A percentile compares a stretch with the other conserved stretches of the same genome.
Evolutionary conservation across 1,140 invertebrate species (phyloP).

Genomic region (Globodera ellingtonae): DNA sequence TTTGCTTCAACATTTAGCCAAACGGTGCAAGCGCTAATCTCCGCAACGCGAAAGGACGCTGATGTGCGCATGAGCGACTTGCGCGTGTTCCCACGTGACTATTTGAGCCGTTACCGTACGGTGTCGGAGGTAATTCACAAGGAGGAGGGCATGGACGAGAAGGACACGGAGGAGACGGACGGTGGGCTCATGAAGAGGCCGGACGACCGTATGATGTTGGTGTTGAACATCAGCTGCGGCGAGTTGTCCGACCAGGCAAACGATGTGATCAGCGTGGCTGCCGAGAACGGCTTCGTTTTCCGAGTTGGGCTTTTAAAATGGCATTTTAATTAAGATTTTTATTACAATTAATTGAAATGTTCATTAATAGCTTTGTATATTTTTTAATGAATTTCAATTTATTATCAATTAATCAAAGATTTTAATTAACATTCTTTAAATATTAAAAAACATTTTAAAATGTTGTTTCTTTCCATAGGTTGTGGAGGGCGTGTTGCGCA

Average conservation of each 20-base stretch:
- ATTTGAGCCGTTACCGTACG: conserved; percentile 31
- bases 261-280: conserved; percentile 25
- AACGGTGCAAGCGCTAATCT: conserved; percentile 1
- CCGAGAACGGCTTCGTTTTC: conserved; percentile 15
- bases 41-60: conserved; percentile 8
- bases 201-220: conserved; percentile 4
- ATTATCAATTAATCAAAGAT: neutral
- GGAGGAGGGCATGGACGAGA: neutral
- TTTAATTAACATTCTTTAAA: too few species aligned
- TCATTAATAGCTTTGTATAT: neutral
- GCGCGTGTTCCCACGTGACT: conserved; percentile 28
- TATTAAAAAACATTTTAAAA: too few species aligned
- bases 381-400: too few species aligned
- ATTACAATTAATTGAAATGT: neutral
- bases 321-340: too few species aligned
- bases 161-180: neutral
- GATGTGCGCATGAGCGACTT: conserved; percentile 23
- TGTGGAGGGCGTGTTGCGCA: conserved; percentile 20
- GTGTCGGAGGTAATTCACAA: conserved; percentile 22
- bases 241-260: conserved; percentile 28
- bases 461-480: neutral
- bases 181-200: neutral
- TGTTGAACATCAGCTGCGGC: conserved; percentile 37
- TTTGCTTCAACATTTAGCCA: conserved; percentile 4
- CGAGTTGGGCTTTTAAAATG: conserved; percentile 10